These are phyloP conservation scores for Microtus ochrogaster DNA, from an alignment of 2,113 vertebrate species.

Conservation along the genomic window DNA sequence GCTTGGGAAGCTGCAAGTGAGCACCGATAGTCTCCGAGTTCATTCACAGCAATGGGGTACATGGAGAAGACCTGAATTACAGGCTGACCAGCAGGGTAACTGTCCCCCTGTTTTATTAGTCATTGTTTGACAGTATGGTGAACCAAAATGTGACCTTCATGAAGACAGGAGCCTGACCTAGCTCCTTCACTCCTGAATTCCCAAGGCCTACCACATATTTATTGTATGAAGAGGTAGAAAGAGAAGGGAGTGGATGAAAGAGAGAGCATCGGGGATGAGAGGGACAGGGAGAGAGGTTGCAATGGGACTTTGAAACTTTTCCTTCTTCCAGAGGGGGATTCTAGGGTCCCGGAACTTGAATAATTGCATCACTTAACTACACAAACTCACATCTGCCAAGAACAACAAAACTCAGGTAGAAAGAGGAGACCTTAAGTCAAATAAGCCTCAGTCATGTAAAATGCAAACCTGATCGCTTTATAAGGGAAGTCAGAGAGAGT, in stretches of 20 bases:
- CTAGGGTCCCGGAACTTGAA: neutral
- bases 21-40: rapidly evolving
- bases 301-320: neutral
- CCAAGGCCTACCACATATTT: neutral
- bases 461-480: neutral
- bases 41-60: rapidly evolving
- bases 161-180: neutral
- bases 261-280: neutral
- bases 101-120: neutral
- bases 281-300: rapidly evolving
- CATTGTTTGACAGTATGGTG: neutral
- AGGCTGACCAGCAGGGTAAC: neutral
- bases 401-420: neutral
- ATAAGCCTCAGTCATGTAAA: neutral
- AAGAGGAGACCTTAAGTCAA: neutral
- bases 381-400: neutral
- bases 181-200: neutral
- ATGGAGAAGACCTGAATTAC: neutral
- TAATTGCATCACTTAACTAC: neutral
- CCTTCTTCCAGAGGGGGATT: neutral
- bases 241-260: neutral
- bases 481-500: neutral
- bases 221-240: neutral
- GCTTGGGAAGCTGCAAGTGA: neutral
- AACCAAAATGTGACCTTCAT: neutral